Base-by-base conservation (phyloP, 2,113 vertebrate genomes). In the Eidolon helvum region DNA sequence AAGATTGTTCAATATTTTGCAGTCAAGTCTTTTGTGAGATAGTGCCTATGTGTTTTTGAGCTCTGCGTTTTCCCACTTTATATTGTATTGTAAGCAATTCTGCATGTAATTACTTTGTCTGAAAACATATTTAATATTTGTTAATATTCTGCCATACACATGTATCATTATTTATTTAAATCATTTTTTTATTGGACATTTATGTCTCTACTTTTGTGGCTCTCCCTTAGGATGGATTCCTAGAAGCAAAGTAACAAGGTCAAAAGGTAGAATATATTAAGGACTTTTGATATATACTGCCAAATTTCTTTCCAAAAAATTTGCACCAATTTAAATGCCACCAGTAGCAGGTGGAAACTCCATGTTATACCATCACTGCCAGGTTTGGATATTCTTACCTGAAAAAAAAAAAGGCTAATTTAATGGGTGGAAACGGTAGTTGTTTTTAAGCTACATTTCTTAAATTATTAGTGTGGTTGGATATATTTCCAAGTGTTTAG, bases 401-500 rank as follows among this genome's bases (percentile, higher is more conserved):
- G 38, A 66, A 87, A 82, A 55, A 40, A 40, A 35, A 55, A 28
- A 55, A 53, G n/a, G 57, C 11, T 61, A 61, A 78, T 87, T 97
- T 90, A 85, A 90, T 92, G 48, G 22, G 14, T 86, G 12, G 68
- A 77, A 72, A 94, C 55, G n/a, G 26, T 74, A 48, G 53, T 63
- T 77, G 59, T 35, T 71, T 96, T 95, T 38, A 93, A 95, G 82
- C 72, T 66, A 28, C 63, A 69, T 65, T 94, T 93, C 26, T 80
- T 90, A 87, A 91, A 93, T 93, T 87, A 83, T 86, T 86, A 78
- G 55, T 69, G 74, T 28, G 45, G 14, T 38, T 90, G 78, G 75
- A 78, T 38, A 53, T 57, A 89, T 78, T 94, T 86, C 83, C 78
- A 79, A 91, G 40, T 82, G 53, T 61, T 74, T 48, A 43, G 45